Evolutionary conservation across 2,113 vertebrate species (phyloP).

Genomic region (Clarias magur): DNA sequence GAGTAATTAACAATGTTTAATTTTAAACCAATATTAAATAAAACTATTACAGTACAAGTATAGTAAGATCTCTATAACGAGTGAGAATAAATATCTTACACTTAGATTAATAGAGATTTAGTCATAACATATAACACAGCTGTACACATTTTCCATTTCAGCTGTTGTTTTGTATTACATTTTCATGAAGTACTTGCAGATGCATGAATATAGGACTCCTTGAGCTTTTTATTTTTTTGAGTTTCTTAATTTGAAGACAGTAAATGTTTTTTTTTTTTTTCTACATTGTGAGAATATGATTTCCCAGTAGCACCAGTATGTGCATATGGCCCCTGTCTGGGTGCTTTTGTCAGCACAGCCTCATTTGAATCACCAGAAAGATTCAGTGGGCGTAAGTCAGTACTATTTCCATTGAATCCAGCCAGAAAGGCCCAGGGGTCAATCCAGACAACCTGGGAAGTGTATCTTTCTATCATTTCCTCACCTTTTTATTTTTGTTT

Average conservation of each 20-base stretch:
- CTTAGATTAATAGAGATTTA: background rate
- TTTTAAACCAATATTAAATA: background rate
- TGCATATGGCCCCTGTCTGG: slow-evolving; percentile 60
- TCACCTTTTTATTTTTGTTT: background rate
- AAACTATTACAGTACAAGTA: background rate
- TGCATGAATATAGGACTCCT: background rate
- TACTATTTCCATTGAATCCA: slow-evolving; percentile 92
- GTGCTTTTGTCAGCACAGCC: slow-evolving; percentile 76
- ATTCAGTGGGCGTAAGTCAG: slow-evolving; percentile 84
- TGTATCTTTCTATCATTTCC: slow-evolving; percentile 56
- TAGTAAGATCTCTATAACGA: background rate
- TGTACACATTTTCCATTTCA: background rate
- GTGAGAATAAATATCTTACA: background rate
- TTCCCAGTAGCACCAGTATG: background rate
- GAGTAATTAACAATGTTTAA: background rate
- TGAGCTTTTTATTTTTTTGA: background rate
- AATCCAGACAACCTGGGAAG: slow-evolving; percentile 83
- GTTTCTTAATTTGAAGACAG: background rate
- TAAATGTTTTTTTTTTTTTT: background rate
- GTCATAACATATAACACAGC: background rate
- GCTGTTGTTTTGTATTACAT: background rate
- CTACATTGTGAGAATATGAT: background rate
- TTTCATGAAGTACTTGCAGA: background rate
- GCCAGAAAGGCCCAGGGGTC: slow-evolving; percentile 91
- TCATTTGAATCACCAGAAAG: slow-evolving; percentile 85